Evolutionary conservation across 2,888 invertebrate species (phyloP), one percentile per base, ranked within the genome.

Genomic region (Eristalis arbustorum): DNA sequence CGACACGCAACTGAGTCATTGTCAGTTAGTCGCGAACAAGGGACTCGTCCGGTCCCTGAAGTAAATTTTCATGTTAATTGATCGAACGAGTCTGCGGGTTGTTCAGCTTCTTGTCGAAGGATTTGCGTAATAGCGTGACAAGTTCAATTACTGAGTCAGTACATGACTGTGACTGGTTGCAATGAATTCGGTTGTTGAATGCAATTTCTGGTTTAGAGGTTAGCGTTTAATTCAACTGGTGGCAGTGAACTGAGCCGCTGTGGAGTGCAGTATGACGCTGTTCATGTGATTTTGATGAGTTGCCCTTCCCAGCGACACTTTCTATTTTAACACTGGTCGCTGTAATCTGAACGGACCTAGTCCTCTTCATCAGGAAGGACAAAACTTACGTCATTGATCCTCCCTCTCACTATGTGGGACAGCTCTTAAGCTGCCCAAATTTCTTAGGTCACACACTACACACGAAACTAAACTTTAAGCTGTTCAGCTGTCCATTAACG

Each of bases 1-100:
- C 34, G 59, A 23, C 57, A 59, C 25, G 37, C 13, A 37, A 18
- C 13, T 69, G 69, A 69, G 25, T 69, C 59, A 69, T 37, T 34
- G 3, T 25, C 31, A 34, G 14, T 67, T 23, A n/a, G n/a, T 34
- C 22, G 18, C 13, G 1, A 56, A 31, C 31, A 1, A 31, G 8
- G 8, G 31, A 31, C 18, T 31, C 31, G 22, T 14, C 18, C n/a
- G 25, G 22, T 34, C 34, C 56, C n/a, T 31, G 68, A 34, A 42
- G 31, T 56, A 13, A 68, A 68, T 59, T 59, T 37, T 59, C 59
- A 59, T 40, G 59, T 34, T 69, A 69, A 69, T 69, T 59, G 23
- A n/a, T 69, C n/a, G 23, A n/a, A 59, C 23, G 34, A 67, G 31
- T 22, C 18, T 67, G 67, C 11, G n/a, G n/a, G 3, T n/a, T 25